phyloP scores from a whole-genome alignment of 2,797 vertebrate species.

The Danio kyathit region DNA sequence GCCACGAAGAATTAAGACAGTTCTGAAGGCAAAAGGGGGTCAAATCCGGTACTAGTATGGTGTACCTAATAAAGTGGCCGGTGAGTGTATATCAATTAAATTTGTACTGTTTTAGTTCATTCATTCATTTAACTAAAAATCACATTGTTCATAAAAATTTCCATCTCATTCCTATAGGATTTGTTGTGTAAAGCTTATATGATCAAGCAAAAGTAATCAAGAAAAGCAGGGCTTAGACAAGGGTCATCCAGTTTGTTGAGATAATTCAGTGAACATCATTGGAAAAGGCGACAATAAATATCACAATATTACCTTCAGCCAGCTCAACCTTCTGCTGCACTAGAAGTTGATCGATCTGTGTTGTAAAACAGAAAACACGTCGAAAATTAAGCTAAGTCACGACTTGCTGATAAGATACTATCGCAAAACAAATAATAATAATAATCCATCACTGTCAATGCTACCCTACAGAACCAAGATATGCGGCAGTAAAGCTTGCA shows the following conservation, averaged over 20 bases:
- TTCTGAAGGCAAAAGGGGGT: no score
- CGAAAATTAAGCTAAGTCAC: neutral
- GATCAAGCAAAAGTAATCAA: neutral
- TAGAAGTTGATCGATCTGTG: conserved; percentile 82
- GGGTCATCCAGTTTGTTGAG: neutral
- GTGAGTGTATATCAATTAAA: no score
- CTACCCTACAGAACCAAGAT: no score
- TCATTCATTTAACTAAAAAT: neutral
- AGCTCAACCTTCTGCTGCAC: conserved; percentile 81
- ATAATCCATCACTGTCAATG: no score
- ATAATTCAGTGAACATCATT: neutral
- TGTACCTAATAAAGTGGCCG: no score
- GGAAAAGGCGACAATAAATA: conserved; percentile 10
- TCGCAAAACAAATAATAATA: neutral
- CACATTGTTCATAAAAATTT: neutral
- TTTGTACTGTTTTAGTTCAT: no score
- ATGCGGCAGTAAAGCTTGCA: no score
- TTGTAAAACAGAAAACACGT: conserved; percentile 33
- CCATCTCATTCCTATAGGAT: no score
- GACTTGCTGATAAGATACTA: neutral
- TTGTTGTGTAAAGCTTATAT: neutral
- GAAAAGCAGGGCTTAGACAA: no score
- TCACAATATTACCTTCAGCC: conserved; percentile 74
- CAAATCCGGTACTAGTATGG: no score
- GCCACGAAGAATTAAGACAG: no score